Conservation (phyloP, 2,113 vertebrate genomes). For the Phoxinus phoxinus region DNA sequence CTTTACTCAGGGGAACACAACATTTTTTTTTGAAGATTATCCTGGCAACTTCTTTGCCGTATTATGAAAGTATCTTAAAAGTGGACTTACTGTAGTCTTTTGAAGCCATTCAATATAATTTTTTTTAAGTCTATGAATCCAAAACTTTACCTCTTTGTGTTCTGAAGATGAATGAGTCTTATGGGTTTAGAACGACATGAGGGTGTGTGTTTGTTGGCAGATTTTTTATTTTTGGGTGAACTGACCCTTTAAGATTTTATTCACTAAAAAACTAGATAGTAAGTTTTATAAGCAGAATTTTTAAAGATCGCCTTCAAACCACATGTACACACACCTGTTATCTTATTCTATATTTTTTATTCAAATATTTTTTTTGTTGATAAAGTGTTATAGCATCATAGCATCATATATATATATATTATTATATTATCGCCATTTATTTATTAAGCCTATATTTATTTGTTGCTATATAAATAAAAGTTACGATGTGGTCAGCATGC, state of each 20-base stretch:
- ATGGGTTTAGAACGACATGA: not conserved
- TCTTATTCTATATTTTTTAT: no score
- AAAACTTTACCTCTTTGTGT: not conserved
- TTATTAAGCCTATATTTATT: no score
- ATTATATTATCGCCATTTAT: no score
- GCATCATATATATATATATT: no score
- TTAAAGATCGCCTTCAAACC: not conserved
- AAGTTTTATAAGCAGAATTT: not conserved
- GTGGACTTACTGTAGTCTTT: not conserved
- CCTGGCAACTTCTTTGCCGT: not conserved
- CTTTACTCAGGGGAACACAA: not conserved
- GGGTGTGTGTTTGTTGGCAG: not conserved
- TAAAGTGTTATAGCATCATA: no score
- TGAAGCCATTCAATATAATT: not conserved
- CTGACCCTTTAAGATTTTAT: not conserved
- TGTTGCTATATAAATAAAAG: no score
- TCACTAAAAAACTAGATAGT: not conserved
- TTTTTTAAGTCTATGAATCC: not conserved
- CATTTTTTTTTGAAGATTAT: not conserved
- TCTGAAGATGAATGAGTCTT: not conserved
- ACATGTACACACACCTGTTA: not conserved
- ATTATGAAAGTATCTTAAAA: not conserved
- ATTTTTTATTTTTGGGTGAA: not conserved
- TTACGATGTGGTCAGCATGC: no score
- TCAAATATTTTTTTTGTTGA: no score